Evolutionary conservation across 2,888 invertebrate species (phyloP).

Genomic region (Scaptomyza polygonia): DNA sequence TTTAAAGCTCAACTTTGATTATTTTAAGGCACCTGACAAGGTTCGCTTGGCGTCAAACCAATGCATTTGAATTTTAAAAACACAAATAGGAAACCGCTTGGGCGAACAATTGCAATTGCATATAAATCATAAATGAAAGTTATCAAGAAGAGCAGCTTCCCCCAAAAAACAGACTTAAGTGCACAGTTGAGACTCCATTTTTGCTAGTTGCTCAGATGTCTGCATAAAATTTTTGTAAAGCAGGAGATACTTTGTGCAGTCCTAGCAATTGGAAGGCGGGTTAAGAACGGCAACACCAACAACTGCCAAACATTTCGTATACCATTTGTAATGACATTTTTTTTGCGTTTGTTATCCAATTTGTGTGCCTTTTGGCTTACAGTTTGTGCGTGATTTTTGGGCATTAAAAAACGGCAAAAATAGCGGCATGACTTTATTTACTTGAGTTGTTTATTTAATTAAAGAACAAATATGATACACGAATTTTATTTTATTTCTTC

Average conservation of each 20-base stretch:
- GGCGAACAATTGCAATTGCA: constrained; percentile 6
- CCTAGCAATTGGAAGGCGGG: neutral
- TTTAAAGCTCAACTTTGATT: too few species aligned
- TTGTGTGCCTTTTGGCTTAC: constrained; percentile 41
- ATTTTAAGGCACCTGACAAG: neutral
- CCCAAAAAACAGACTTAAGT: too few species aligned
- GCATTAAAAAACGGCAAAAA: constrained; percentile 48
- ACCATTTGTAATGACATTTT: constrained; percentile 67
- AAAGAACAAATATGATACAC: too few species aligned
- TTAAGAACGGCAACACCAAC: constrained; percentile 8
- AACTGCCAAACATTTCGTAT: constrained; percentile 41
- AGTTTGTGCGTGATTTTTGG: constrained; percentile 58
- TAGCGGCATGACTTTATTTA: constrained; percentile 11
- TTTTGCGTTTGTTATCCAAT: constrained; percentile 27
- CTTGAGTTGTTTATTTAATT: too few species aligned
- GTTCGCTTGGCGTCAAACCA: neutral
- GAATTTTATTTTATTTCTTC: too few species aligned
- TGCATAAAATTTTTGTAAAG: constrained; percentile 11
- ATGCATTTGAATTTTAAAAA: constrained; percentile 6
- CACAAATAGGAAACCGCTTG: constrained; percentile 4
- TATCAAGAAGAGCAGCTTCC: constrained; percentile 26
- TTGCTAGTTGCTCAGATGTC: constrained; percentile 33
- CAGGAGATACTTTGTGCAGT: constrained; percentile 21
- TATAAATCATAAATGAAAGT: constrained; percentile 65
- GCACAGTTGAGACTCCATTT: constrained; percentile 8